A percentile compares a stretch with the other conserved stretches of the same genome.
These are phyloP conservation scores for Halocaridina rubra DNA, from an alignment of 2,888 invertebrate genomes.

Conservation along the genomic window DNA sequence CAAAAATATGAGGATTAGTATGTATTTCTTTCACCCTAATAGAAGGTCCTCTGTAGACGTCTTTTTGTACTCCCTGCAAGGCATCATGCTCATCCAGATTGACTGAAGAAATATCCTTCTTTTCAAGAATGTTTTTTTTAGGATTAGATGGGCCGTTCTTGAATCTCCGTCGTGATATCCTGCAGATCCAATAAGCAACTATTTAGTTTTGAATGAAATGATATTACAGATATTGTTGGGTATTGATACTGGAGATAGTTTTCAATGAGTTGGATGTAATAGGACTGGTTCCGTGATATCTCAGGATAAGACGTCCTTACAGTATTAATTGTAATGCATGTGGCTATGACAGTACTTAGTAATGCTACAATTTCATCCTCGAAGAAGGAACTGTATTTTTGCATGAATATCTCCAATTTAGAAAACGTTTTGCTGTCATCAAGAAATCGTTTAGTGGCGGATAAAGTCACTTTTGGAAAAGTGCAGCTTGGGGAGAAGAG, in stretches of 20 bases:
- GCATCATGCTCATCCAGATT: too few relatives aligned
- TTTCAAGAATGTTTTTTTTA: too few relatives aligned
- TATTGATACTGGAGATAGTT: not conserved
- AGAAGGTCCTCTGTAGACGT: too few relatives aligned
- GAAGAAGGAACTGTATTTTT: constrained; percentile 5
- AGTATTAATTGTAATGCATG: not conserved
- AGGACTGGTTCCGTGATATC: not conserved
- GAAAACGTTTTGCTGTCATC: not conserved
- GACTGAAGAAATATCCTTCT: not conserved
- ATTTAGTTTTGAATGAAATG: not conserved
- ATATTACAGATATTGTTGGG: not conserved
- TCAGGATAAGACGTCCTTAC: not conserved
- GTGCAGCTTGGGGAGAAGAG: not conserved
- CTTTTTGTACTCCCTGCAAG: too few relatives aligned
- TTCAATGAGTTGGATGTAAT: not conserved
- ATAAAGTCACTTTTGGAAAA: not conserved
- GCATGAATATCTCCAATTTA: not conserved
- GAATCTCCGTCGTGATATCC: not conserved
- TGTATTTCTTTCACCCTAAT: too few relatives aligned
- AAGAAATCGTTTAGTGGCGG: not conserved
- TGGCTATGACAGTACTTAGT: not conserved
- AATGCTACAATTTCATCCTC: not conserved
- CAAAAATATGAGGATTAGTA: too few relatives aligned
- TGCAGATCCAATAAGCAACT: not conserved
- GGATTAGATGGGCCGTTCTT: not conserved